A percentile compares a stretch with the other conserved stretches of the same genome.
Evolutionary conservation across 2,113 vertebrate genomes (phyloP).

Genomic region (Nycticorax nycticorax): DNA sequence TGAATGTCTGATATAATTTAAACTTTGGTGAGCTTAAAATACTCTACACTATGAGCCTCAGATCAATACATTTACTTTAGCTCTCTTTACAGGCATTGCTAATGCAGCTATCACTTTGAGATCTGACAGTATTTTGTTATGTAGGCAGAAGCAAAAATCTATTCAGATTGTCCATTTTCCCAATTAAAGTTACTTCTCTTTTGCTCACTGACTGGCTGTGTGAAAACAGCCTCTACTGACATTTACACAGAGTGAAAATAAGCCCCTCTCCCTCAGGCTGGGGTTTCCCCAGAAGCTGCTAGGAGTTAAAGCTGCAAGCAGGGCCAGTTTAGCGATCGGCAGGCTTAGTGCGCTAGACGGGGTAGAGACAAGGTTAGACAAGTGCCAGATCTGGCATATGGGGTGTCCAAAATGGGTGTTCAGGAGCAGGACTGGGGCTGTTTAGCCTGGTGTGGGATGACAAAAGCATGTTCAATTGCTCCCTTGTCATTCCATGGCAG

Average conservation of each 20-base stretch:
- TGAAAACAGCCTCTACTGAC: not conserved
- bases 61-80: not conserved
- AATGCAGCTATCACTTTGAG: not conserved
- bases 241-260: not conserved
- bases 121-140: not conserved
- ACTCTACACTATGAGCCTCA: not conserved
- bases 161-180: not conserved
- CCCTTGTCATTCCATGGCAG: not conserved
- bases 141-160: not conserved
- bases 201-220: not conserved
- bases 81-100: not conserved
- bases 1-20: not conserved
- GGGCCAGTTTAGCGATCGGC: not conserved
- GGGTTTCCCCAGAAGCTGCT: not conserved
- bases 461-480: not conserved
- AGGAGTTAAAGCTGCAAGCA: not conserved
- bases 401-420: not conserved
- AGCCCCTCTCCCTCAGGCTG: not conserved
- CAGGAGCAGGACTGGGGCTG: not conserved
- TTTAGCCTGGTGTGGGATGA: not conserved
- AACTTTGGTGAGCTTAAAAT: not conserved
- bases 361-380: not conserved
- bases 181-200: not conserved
- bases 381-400: accelerated
- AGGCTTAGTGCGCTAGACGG: not conserved